These are phyloP conservation scores for Nomada fucata DNA, from an alignment of 2,888 invertebrate species.

Conservation along the genomic window DNA sequence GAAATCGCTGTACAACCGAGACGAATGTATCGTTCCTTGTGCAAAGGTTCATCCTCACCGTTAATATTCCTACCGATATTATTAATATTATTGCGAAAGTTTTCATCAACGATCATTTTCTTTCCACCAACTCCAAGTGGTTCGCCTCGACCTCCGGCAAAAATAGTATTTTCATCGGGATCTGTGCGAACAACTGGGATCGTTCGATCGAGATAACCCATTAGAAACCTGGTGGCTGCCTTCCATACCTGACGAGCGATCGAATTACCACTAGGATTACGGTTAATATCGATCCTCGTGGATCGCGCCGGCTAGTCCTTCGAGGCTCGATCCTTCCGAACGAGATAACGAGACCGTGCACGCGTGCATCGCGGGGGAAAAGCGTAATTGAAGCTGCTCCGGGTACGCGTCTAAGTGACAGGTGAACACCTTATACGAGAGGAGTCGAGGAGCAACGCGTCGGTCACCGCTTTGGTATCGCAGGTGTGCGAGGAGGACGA, in stretches of 20 bases:
- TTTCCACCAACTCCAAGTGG: not conserved
- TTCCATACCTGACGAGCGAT: slow-evolving; percentile 32
- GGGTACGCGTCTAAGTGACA: slow-evolving; percentile 80
- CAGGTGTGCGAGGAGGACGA: slow-evolving; percentile 52
- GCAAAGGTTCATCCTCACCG: too few relatives aligned
- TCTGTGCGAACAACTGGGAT: slow-evolving; percentile 7
- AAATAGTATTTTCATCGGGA: not conserved
- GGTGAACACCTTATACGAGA: slow-evolving; percentile 80
- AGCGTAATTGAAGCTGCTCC: slow-evolving; percentile 80
- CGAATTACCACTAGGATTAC: slow-evolving; percentile 57
- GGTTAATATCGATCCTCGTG: slow-evolving; percentile 39
- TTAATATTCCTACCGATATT: too few relatives aligned
- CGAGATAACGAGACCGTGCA: slow-evolving; percentile 45
- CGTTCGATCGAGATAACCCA: slow-evolving; percentile 36
- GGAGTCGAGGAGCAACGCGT: slow-evolving; percentile 10
- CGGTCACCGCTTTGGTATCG: slow-evolving; percentile 33
- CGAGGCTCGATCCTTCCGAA: slow-evolving; percentile 18
- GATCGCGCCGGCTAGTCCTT: slow-evolving; percentile 26
- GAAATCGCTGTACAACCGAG: too few relatives aligned
- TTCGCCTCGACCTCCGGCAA: not conserved
- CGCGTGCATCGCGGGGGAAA: slow-evolving; percentile 37
- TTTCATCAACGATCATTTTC: too few relatives aligned
- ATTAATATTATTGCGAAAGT: too few relatives aligned
- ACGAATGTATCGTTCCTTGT: too few relatives aligned
- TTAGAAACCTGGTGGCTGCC: slow-evolving; percentile 1